A percentile compares a stretch with the other conserved stretches of the same genome.
Evolutionary conservation across 2,113 vertebrate species (phyloP).

Genomic region (Tautogolabrus adspersus): DNA sequence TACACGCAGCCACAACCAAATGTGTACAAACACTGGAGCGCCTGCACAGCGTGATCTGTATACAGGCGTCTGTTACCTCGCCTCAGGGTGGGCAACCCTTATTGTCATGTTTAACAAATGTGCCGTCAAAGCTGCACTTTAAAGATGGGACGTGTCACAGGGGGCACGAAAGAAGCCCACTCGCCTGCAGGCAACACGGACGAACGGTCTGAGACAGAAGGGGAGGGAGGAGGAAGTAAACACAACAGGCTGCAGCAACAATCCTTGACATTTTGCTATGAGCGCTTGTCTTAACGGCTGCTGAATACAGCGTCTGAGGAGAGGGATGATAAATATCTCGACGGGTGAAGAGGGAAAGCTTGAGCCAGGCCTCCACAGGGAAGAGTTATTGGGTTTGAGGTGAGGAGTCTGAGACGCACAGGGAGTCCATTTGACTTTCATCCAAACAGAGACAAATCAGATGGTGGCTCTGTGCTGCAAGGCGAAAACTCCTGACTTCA

Average conservation of each 20-base stretch:
- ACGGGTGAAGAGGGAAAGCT: not conserved
- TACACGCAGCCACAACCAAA: constrained; percentile 20
- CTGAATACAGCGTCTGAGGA: constrained; percentile 39
- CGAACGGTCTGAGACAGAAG: constrained; percentile 44
- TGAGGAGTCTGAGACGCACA: constrained; percentile 4
- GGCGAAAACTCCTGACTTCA: not conserved
- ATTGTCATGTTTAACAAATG: constrained; percentile 55
- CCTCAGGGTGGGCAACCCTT: constrained; percentile 7
- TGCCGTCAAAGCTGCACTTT: constrained; percentile 57
- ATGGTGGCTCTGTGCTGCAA: constrained; percentile 21
- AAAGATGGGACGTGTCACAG: constrained; percentile 54
- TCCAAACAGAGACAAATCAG: constrained; percentile 13
- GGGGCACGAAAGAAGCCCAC: constrained; percentile 19
- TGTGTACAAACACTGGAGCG: constrained; percentile 20
- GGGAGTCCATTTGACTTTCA: constrained; percentile 20
- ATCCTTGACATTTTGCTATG: constrained; percentile 63
- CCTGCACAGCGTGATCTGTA: constrained; percentile 5
- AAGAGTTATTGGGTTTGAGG: constrained; percentile 22
- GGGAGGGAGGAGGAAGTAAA: constrained; percentile 50
- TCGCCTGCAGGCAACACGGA: constrained; percentile 48
- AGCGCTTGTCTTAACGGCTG: constrained; percentile 48
- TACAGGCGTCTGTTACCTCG: constrained; percentile 12
- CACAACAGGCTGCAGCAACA: constrained; percentile 49
- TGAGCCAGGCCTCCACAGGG: constrained; percentile 14
- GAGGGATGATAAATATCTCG: constrained; percentile 41